Evolutionary conservation across 2,797 vertebrate genomes (phyloP), one percentile per base, ranked within the genome.

Genomic region (Pseudomugil gertrudae): DNA sequence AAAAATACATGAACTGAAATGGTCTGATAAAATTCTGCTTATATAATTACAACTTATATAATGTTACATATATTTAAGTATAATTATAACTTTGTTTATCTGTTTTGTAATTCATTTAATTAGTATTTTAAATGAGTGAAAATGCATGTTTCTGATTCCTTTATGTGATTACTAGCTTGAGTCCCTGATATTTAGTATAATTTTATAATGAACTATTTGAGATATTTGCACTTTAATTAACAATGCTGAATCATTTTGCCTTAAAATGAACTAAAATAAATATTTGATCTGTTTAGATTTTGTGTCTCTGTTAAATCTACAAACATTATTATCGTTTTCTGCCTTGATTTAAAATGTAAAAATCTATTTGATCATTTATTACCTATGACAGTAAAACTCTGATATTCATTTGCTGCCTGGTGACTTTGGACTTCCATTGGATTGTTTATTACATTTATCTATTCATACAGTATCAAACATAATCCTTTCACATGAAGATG

Each of bases 401-500:
- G 6, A 47, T 13, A n/a, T 47, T 61, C 27, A 33, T 43, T 43
- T 35, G 58, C 36, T 32, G 15, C 26, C 15, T 27, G 32, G 43
- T 69, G 81, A 80, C 79, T 79, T 57, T 24, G 30, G 71, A 81
- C 73, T 64, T 83, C 76, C 81, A 68, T 80, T 66, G 75, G 74
- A 76, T 72, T 80, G 80, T 76, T 74, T 87, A 89, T 90, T 87
- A 85, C 83, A 90, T 86, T 85, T 78, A 85, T 78, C 78, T 83
- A 79, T 90, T 89, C 84, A 83, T 85, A 84, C 76, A 87, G 74
- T 73, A 63, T 85, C 85, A 80, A 50, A 60, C 56, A 64, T 91
- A 94, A 93, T 94, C 91, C 89, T 81, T 79, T 70, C 84, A 78
- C 90, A 93, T 90, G 85, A 93, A 89, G 91, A 93, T 93, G 88